Evolutionary conservation across 2,888 invertebrate genomes (phyloP), one percentile per base, ranked within the genome.

Genomic region (Bhutanitis thaidina): DNA sequence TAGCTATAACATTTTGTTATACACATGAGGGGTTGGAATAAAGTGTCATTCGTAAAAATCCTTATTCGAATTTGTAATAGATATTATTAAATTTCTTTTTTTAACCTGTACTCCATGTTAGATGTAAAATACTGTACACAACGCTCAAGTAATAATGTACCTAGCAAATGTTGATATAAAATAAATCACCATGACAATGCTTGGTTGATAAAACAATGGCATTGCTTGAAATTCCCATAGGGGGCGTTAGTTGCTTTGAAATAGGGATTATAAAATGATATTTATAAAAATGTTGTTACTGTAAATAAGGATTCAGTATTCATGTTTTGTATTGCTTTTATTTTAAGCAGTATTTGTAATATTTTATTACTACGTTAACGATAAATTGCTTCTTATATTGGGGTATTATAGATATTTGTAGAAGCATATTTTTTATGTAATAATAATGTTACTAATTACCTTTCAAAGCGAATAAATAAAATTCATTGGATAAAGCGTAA

Each of bases 111-210:
- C 12, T 34, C 7, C 12, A 34, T 34, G 12, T 0, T 34, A 34
- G 32, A 34, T 34, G 9, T n/a, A 12, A 7, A 34, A 34, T 34
- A 13, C 1, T 34, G 29, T 49, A 14, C 30, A 12, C 10, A 48
- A 52, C 44, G 49, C 51, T 43, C 46, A 52, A 20, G 2, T 20
- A n/a, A n/a, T 20, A 2, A 5, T 20, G 5, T 3, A 20, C 20
- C 3, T 20, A 20, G 47, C 48, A 54, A 59, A 59, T 65, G 65
- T 66, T 66, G 60, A 61, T 63, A 62, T 61, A 49, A 67, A 74
- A 60, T 78, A 77, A 81, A 81, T 84, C 80, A 84, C 81, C 81
- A 80, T 85, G 83, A 85, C 86, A 84, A 80, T 82, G 74, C 71
- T 65, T 62, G 74, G 65, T 69, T 73, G 67, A 69, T 74, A 75